Conservation (phyloP, 2,113 vertebrate genomes). For the Microcebus ravelobensis region DNA sequence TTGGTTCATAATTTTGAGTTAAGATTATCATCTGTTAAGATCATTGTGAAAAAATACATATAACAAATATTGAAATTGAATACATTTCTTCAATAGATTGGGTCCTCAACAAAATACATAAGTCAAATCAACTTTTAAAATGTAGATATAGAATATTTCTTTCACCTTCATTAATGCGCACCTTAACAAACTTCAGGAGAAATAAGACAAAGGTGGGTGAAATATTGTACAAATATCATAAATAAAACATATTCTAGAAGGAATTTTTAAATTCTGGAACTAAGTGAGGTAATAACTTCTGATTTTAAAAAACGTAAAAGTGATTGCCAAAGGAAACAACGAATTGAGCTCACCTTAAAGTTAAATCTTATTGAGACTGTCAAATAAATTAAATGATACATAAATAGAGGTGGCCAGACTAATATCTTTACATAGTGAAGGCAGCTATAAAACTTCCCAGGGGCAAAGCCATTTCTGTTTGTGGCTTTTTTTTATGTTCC, state of each 20-base stretch:
- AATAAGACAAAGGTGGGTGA: background rate
- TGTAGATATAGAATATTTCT: background rate
- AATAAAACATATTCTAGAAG: background rate
- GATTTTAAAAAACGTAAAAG: slow-evolving; percentile 1
- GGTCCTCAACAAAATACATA: background rate
- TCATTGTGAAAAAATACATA: slow-evolving; percentile 17
- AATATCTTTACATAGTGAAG: background rate
- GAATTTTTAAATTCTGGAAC: slow-evolving; percentile 19
- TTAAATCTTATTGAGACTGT: slow-evolving; percentile 21
- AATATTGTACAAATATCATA: slow-evolving; percentile 4
- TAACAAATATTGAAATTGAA: background rate
- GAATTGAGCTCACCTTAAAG: background rate
- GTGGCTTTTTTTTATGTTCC: slow-evolving; percentile 41
- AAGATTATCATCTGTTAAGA: background rate
- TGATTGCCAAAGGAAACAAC: slow-evolving; percentile 26
- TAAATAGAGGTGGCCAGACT: background rate
- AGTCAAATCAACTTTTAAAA: slow-evolving; percentile 5
- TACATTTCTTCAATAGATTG: slow-evolving; percentile 30
- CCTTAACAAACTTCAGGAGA: background rate
- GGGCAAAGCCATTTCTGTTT: slow-evolving; percentile 19
- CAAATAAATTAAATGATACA: slow-evolving; percentile 35
- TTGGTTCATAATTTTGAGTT: background rate
- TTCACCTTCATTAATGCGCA: background rate
- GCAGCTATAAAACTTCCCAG: background rate
- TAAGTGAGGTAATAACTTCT: background rate